Conservation (phyloP, 2,113 vertebrate genomes). For the Silurus asotus region DNA sequence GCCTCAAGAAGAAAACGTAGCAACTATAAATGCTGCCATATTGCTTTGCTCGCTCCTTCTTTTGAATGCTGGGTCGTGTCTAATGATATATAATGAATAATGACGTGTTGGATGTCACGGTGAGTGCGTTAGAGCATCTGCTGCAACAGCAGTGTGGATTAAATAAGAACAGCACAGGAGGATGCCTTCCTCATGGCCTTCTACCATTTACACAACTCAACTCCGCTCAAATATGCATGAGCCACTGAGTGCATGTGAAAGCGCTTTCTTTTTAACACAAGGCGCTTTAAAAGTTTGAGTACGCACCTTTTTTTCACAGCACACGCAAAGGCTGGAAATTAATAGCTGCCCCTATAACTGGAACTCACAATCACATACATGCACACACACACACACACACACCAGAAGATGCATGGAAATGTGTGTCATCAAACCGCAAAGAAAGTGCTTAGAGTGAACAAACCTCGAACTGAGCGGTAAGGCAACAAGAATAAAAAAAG, state of each 20-base stretch:
- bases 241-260: background rate
- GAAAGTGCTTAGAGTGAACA: conserved; percentile 1
- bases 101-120: background rate
- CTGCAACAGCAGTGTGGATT: conserved; percentile 12
- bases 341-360: background rate
- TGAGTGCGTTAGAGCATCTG: background rate
- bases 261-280: background rate
- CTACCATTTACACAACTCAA: conserved; percentile 14
- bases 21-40: background rate
- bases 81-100: background rate
- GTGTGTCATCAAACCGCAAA: background rate
- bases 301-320: background rate
- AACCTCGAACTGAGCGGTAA: background rate
- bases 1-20: background rate
- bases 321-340: background rate
- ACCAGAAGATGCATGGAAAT: background rate
- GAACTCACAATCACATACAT: background rate
- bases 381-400: background rate
- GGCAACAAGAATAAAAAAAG: background rate
- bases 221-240: conserved; percentile 30
- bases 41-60: background rate
- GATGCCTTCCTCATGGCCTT: background rate
- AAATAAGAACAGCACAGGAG: conserved; percentile 28
- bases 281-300: background rate
- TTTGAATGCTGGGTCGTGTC: background rate